Percentiles rank a stretch among this genome's conserved stretches.
These are phyloP conservation scores for Coreoperca whiteheadi DNA, from an alignment of 2,113 vertebrate species.

Conservation along the genomic window DNA sequence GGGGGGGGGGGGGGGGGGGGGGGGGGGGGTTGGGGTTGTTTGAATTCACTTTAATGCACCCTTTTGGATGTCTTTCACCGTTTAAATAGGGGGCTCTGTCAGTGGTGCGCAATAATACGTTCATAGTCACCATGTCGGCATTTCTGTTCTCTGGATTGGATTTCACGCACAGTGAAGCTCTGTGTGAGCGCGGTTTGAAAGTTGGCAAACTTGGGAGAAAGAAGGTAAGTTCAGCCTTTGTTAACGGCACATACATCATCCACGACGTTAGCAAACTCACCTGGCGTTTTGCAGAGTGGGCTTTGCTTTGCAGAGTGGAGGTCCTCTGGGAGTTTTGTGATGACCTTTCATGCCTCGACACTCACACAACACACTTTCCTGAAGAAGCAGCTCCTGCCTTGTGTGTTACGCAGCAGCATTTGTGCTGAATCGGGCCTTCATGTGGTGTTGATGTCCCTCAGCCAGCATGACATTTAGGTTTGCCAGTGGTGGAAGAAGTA, in stretches of 20 bases:
- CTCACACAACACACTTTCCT: conserved; percentile 3
- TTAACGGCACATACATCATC: conserved; percentile 28
- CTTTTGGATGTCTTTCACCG: background rate
- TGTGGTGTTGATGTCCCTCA: conserved; percentile 38
- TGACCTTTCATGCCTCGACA: conserved; percentile 18
- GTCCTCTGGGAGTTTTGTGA: background rate
- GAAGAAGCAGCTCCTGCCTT: conserved; percentile 17
- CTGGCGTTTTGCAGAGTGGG: background rate
- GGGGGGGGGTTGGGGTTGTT: no score
- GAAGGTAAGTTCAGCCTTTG: background rate
- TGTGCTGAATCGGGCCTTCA: conserved; percentile 47
- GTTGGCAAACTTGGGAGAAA: background rate
- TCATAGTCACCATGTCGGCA: background rate
- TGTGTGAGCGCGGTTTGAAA: conserved; percentile 1
- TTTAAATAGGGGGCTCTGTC: background rate
- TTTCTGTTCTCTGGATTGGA: background rate
- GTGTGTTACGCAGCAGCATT: conserved; percentile 2
- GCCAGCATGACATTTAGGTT: conserved; percentile 59
- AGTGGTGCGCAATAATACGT: background rate
- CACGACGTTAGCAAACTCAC: conserved; percentile 11
- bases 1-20: no score
- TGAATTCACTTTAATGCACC: background rate
- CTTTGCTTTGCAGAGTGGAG: background rate
- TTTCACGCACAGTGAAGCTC: background rate
- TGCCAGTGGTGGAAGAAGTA: background rate